Percentiles rank a stretch among this genome's conserved stretches.
Conservation (phyloP, 1,140 invertebrate genomes). For the Trichonephila clavata region DNA sequence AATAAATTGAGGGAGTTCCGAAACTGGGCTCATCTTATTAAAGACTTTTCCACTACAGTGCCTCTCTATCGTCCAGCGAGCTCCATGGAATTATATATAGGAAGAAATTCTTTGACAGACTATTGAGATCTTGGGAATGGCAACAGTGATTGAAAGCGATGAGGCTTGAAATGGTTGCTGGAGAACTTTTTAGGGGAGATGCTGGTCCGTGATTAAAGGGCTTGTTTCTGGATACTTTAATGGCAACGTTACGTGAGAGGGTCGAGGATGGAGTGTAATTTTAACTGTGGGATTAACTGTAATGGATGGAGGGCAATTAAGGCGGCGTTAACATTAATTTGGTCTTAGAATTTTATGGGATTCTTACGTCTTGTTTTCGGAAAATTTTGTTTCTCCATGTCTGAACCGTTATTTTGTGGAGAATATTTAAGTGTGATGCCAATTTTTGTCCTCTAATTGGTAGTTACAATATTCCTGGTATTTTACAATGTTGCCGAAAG, state of each 20-base stretch:
- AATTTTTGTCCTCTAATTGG: too few relatives aligned
- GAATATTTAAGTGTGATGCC: too few relatives aligned
- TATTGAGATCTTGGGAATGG: background rate
- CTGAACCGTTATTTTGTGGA: background rate
- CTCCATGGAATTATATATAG: background rate
- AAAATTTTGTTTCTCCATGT: background rate
- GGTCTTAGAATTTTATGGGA: background rate
- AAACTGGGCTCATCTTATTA: background rate
- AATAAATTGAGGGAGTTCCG: background rate
- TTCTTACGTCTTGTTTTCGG: background rate
- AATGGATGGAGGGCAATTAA: background rate
- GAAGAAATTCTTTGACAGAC: background rate
- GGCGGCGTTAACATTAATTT: conserved; percentile 8
- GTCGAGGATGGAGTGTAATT: background rate
- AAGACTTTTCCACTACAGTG: background rate
- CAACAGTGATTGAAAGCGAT: background rate
- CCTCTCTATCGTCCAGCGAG: background rate
- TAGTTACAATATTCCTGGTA: too few relatives aligned
- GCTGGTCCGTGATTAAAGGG: background rate
- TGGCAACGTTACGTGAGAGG: background rate
- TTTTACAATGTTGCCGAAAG: too few relatives aligned
- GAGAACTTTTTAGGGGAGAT: background rate
- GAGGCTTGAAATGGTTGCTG: background rate
- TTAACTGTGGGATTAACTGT: background rate
- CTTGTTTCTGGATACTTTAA: conserved; percentile 10